Conservation (phyloP, 2,797 vertebrate species). For the Tenualosa ilisha region DNA sequence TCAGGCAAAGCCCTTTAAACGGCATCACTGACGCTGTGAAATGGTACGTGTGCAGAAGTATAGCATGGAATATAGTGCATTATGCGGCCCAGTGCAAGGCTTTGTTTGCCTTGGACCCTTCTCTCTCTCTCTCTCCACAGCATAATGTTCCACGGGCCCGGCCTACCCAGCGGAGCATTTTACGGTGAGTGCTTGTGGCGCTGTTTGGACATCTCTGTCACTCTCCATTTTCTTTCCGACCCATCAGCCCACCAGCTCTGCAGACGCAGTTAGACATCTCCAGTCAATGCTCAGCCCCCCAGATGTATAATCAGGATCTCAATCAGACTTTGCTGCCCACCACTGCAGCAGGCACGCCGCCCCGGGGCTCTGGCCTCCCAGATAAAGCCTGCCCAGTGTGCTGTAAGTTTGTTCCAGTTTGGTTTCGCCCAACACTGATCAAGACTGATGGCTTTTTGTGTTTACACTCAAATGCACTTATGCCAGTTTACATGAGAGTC, state of each 20-base stretch:
- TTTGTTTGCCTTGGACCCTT: neutral
- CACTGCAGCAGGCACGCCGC: neutral
- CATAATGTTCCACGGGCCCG: conserved; percentile 6
- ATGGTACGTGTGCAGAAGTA: neutral
- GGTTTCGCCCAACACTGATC: conserved; percentile 16
- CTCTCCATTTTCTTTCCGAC: conserved; percentile 21
- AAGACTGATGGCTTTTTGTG: conserved; percentile 6
- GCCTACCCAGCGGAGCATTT: conserved; percentile 15
- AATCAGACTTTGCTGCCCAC: neutral
- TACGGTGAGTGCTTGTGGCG: conserved; percentile 25
- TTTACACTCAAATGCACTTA: neutral
- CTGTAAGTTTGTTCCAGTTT: conserved; percentile 20
- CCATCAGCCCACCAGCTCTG: conserved; percentile 13
- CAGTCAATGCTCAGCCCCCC: neutral
- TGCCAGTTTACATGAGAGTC: conserved; percentile 22
- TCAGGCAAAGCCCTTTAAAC: neutral
- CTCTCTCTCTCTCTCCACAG: neutral
- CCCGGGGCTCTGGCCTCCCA: neutral
- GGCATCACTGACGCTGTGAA: neutral
- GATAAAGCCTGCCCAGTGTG: neutral
- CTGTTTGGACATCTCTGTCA: conserved; percentile 29
- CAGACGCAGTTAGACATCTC: neutral
- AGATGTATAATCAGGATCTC: conserved; percentile 8
- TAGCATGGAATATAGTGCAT: neutral
- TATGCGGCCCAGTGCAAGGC: conserved; percentile 13